These are phyloP conservation scores for Aphidius ervi DNA, from an alignment of 1,140 invertebrate genomes.

Conservation along the genomic window DNA sequence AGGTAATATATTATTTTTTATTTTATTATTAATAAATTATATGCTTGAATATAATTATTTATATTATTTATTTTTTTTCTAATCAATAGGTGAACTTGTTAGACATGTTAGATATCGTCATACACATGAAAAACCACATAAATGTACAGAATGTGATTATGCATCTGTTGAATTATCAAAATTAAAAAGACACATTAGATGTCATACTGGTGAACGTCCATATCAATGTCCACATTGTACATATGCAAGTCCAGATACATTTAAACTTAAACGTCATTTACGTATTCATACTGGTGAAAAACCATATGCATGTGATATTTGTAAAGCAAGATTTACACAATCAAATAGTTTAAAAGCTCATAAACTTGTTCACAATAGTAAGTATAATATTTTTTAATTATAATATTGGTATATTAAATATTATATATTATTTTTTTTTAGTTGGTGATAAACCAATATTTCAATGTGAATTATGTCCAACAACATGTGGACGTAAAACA, in stretches of 20 bases:
- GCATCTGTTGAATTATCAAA: constrained; percentile 92
- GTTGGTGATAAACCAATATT: constrained; percentile 91
- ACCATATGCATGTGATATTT: constrained; percentile 91
- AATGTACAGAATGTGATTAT: constrained; percentile 92
- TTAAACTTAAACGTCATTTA: constrained; percentile 92
- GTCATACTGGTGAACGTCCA: constrained; percentile 83
- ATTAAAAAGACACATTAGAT: constrained; percentile 86
- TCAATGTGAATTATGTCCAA: constrained; percentile 91
- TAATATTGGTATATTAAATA: not conserved
- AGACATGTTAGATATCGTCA: constrained; percentile 89
- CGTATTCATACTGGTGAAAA: constrained; percentile 94
- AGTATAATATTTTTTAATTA: constrained; percentile 34
- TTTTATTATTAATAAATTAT: not conserved
- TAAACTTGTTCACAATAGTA: constrained; percentile 89
- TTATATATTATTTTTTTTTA: constrained; percentile 39
- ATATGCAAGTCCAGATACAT: constrained; percentile 96
- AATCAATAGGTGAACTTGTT: constrained; percentile 76
- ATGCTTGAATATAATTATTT: not conserved
- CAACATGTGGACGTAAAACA: constrained; percentile 94
- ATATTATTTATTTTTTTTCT: not conserved
- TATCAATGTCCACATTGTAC: constrained; percentile 95
- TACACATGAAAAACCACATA: constrained; percentile 93
- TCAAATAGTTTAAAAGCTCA: constrained; percentile 94
- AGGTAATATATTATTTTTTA: constrained; percentile 50
- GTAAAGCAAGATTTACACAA: constrained; percentile 89